Percentiles rank a stretch among this genome's conserved stretches.
phyloP scores from a whole-genome alignment of 2,797 vertebrate species.

The Lacerta viridis region DNA sequence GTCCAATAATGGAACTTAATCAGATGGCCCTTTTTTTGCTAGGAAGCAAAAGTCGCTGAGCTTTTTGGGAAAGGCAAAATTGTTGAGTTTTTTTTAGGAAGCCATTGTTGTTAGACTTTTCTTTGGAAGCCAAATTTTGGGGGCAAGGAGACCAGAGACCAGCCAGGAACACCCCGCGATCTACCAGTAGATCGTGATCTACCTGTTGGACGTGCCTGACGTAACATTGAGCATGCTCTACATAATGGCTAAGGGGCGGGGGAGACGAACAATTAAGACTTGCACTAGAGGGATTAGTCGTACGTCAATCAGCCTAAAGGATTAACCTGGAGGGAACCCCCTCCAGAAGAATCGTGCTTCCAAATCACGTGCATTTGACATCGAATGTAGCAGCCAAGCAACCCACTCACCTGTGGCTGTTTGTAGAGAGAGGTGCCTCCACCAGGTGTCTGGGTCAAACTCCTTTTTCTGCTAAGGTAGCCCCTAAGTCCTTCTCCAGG shows the following conservation, averaged over 20 bases:
- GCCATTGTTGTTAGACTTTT: no score
- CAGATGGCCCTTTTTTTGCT: no score
- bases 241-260: neutral
- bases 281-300: neutral
- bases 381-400: neutral
- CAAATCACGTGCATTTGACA: neutral
- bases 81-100: no score
- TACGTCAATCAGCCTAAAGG: slow-evolving; percentile 21
- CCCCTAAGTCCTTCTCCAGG: slow-evolving; percentile 43
- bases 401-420: slow-evolving; percentile 55
- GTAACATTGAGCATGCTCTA: neutral
- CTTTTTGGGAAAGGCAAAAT: no score
- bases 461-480: slow-evolving; percentile 42
- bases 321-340: neutral
- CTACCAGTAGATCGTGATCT: no score
- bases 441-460: slow-evolving; percentile 33
- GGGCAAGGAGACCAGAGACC: no score
- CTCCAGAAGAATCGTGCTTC: neutral
- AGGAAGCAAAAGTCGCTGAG: no score
- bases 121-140: no score
- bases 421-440: slow-evolving; percentile 25
- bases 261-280: neutral
- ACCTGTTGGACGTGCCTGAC: no score
- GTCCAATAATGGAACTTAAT: no score
- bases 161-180: no score